These are phyloP conservation scores for Eudasyphora cyanicolor DNA, from an alignment of 2,888 invertebrate species.

Conservation along the genomic window DNA sequence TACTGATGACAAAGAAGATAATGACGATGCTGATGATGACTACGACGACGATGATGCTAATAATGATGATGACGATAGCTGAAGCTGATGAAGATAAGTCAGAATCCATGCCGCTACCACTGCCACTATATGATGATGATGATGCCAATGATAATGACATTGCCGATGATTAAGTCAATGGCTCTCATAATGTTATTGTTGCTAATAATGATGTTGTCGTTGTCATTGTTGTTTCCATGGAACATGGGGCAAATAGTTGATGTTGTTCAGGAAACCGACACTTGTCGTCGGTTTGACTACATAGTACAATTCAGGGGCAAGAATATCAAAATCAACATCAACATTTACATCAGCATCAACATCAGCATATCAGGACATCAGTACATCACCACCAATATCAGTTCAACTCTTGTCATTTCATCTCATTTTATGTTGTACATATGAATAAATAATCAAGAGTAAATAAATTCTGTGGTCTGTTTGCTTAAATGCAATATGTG, in stretches of 20 bases:
- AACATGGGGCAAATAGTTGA: background rate
- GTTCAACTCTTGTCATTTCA: background rate
- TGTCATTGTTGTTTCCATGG: background rate
- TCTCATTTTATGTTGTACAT: conserved; percentile 12
- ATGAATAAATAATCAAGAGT: conserved; percentile 45
- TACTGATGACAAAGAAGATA: conserved; percentile 24
- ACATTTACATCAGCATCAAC: background rate
- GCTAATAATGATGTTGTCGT: background rate
- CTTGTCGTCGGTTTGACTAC: too few relatives aligned
- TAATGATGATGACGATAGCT: background rate
- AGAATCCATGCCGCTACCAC: background rate
- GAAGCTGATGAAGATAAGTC: background rate
- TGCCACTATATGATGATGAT: background rate
- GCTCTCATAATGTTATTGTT: background rate
- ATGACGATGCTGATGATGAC: background rate
- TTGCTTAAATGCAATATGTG: conserved; percentile 25
- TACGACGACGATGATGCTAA: background rate
- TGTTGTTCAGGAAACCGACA: background rate
- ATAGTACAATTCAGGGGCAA: background rate
- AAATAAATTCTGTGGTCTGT: conserved; percentile 43
- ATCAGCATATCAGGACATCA: background rate
- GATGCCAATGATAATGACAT: background rate
- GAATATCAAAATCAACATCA: too few relatives aligned
- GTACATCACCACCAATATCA: background rate
- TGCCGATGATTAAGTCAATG: background rate